Base-by-base conservation (phyloP, 2,113 vertebrate species). In the Cyprinus carpio region DNA sequence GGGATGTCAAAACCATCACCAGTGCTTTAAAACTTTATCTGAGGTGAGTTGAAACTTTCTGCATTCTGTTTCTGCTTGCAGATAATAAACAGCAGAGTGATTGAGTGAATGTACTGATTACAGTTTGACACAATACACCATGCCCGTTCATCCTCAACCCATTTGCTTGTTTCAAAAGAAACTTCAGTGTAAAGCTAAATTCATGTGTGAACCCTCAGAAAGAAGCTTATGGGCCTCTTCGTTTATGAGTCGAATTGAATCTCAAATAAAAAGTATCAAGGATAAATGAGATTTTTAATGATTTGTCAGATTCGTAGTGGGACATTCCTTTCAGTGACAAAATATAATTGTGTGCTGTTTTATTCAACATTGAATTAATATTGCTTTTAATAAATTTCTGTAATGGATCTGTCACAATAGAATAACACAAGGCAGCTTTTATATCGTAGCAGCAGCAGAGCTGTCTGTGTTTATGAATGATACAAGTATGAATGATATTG, bases 1-100 rank as follows among this genome's bases (percentile, higher is more conserved):
- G 97, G 98, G 98, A 99, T 76, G 93, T 99, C 56, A 99, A 99
- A 92, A 99, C 98, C 1, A 96, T 99, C 90, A 98, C 98, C 0
- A 99, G 97, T 87, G 95, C 97, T 87, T 91, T 99, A 88, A 99
- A 99, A 84, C 97, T 97, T 9, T 99, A 97, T 92, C 92, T 99
- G 84, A 96, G 98, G 98, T 98, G 90, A 93, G 94, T 9, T 58
- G 75, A 34, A 29, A 46, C 16, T 82, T 34, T 40, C 46, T 40
- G 3, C 80, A 15, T 43, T 34, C 0, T 20, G 4, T 51, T 2
- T 34, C 15, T 13, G 15, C 72, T 20, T 77, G 27, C 23, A 58
- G 23, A 60, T 37, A 40, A 40, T 23, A 79, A 60, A n/a, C 12
- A 37, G 1, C 9, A 25, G 8, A 5, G 31, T 54, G 51, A 5